phyloP scores from a whole-genome alignment of 2,797 vertebrate genomes.

The Parauchenoglanis ngamensis region DNA sequence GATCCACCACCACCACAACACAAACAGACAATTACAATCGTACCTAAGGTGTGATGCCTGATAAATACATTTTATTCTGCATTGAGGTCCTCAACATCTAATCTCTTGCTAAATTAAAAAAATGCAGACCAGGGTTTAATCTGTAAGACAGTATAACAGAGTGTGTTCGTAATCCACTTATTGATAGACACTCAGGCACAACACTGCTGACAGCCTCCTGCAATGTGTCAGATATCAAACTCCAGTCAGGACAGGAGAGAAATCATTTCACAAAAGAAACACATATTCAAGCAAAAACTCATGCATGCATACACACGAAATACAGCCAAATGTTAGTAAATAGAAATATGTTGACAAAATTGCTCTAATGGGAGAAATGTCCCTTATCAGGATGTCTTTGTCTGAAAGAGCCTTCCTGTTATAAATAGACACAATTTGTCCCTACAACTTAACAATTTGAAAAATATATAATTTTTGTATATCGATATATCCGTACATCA shows the following conservation, averaged over 20 bases:
- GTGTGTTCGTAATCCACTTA: slow-evolving; percentile 59
- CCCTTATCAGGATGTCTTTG: not conserved
- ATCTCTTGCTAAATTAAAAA: slow-evolving; percentile 52
- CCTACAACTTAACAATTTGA: not conserved
- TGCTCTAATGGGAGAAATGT: not conserved
- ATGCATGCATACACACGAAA: not conserved
- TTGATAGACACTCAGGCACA: slow-evolving; percentile 55
- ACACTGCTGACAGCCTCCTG: slow-evolving; percentile 46
- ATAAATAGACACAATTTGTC: not conserved
- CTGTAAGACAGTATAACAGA: slow-evolving; percentile 50
- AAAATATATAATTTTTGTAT: not conserved
- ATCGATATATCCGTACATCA: not conserved
- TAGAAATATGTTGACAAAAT: not conserved
- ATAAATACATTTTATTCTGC: slow-evolving; percentile 53
- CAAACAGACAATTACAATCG: not conserved
- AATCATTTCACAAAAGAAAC: slow-evolving; percentile 40
- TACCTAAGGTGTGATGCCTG: slow-evolving; percentile 2
- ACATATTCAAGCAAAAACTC: slow-evolving; percentile 16
- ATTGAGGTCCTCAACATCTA: not conserved
- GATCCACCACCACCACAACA: not conserved
- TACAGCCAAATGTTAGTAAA: slow-evolving; percentile 3
- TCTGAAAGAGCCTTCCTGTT: not conserved
- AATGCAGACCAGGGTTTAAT: slow-evolving; percentile 53
- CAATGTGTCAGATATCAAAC: slow-evolving; percentile 44
- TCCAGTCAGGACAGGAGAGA: slow-evolving; percentile 38